These are phyloP conservation scores for Ips typographus DNA, from an alignment of 1,140 invertebrate species.

Conservation along the genomic window DNA sequence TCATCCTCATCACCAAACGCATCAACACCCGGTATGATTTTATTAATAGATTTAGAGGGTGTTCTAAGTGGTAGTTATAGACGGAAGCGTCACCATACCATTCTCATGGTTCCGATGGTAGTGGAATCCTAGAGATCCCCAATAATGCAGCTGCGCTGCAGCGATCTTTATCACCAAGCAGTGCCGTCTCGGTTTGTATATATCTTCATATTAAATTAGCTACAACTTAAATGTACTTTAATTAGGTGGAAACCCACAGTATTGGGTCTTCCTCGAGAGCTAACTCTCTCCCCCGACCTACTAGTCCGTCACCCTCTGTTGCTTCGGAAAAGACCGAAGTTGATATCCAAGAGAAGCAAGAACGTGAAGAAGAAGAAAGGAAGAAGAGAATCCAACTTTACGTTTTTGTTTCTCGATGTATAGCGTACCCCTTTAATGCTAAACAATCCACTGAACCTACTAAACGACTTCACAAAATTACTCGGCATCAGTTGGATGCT, in stretches of 20 bases:
- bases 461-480: slow-evolving; percentile 88
- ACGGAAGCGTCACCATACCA: slow-evolving; percentile 47
- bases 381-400: slow-evolving; percentile 94
- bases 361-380: slow-evolving; percentile 89
- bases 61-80: slow-evolving; percentile 18
- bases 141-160: slow-evolving; percentile 53
- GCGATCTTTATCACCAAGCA: slow-evolving; percentile 62
- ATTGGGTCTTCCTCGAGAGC: slow-evolving; percentile 52
- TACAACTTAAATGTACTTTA: too few relatives aligned
- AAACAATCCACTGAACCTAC: slow-evolving; percentile 99
- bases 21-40: slow-evolving; percentile 40
- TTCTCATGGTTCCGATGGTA: slow-evolving; percentile 44
- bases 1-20: slow-evolving; percentile 45
- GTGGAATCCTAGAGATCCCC: slow-evolving; percentile 53
- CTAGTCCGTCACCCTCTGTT: slow-evolving; percentile 80
- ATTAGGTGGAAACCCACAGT: slow-evolving; percentile 35
- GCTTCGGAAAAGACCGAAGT: slow-evolving; percentile 75
- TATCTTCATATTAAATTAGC: too few relatives aligned
- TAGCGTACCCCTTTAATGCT: slow-evolving; percentile 99
- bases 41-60: neutral
- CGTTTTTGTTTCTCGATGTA: slow-evolving; percentile 96
- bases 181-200: slow-evolving; percentile 61
- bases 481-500: slow-evolving; percentile 92
- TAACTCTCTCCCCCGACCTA: slow-evolving; percentile 72
- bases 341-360: slow-evolving; percentile 75